Conservation (phyloP, 2,888 invertebrate genomes). For the Megaustenia siamemsis region DNA sequence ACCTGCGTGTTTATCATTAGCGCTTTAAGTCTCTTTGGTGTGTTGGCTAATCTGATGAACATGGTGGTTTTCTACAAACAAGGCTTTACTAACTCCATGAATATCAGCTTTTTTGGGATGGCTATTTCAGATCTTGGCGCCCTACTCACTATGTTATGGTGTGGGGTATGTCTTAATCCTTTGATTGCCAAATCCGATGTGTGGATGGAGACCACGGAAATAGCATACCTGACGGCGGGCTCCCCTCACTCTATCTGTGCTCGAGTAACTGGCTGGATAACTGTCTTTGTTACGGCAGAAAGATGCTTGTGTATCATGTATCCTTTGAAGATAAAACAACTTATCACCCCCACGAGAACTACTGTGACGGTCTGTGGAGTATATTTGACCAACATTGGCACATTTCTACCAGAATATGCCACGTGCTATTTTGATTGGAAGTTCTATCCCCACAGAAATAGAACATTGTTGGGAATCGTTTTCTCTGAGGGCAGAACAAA, state of each 20-base stretch:
- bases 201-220: slow-evolving; percentile 93
- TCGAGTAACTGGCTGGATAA: slow-evolving; percentile 24
- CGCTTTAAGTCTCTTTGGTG: background rate
- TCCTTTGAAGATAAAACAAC: slow-evolving; percentile 34
- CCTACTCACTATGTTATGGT: background rate
- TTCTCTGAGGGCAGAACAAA: background rate
- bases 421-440: slow-evolving; percentile 31
- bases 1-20: too few species aligned
- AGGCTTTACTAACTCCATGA: slow-evolving; percentile 16
- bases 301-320: slow-evolving; percentile 38
- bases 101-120: slow-evolving; percentile 28
- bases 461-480: slow-evolving; percentile 35
- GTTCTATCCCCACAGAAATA: slow-evolving; percentile 34
- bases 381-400: background rate
- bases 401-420: background rate
- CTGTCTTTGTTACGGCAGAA: slow-evolving; percentile 33
- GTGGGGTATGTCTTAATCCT: slow-evolving; percentile 23
- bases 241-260: slow-evolving; percentile 32
- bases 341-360: slow-evolving; percentile 22
- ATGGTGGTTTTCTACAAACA: background rate
- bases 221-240: slow-evolving; percentile 82
- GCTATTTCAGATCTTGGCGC: slow-evolving; percentile 28
- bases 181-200: slow-evolving; percentile 66
- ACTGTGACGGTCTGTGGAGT: background rate
- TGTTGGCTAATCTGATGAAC: slow-evolving; percentile 27